phyloP scores from a whole-genome alignment of 2,113 vertebrate species.

The Saccopteryx bilineata region DNA sequence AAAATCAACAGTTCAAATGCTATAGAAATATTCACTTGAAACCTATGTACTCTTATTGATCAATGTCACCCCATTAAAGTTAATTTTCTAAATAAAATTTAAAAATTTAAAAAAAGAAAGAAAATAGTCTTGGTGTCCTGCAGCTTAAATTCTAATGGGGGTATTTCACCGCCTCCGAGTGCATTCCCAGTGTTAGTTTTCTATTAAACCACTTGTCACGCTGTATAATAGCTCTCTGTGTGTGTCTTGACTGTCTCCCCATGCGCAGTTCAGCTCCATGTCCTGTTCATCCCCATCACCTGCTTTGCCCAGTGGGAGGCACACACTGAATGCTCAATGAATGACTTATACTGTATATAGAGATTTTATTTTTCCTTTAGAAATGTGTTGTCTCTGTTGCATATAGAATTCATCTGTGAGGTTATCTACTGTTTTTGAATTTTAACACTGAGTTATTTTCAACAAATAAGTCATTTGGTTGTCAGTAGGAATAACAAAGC shows the following conservation, averaged over 20 bases:
- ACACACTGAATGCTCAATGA: neutral
- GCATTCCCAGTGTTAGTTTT: neutral
- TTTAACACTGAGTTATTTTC: slow-evolving; percentile 45
- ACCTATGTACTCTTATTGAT: too few species aligned
- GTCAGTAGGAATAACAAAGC: neutral
- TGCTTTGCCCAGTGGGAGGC: neutral
- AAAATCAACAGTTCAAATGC: too few species aligned
- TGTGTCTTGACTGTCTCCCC: neutral
- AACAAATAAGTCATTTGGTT: neutral
- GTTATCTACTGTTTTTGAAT: neutral
- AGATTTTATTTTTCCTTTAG: neutral
- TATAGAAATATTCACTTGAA: too few species aligned
- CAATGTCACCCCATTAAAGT: too few species aligned
- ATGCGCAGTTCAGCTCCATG: neutral
- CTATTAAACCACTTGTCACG: neutral
- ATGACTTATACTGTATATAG: neutral
- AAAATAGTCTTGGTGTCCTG: neutral
- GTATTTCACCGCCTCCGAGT: neutral
- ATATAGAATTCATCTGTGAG: neutral
- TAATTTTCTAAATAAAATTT: too few species aligned
- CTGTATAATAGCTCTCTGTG: neutral
- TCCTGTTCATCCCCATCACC: neutral
- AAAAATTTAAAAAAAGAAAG: too few species aligned
- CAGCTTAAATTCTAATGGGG: neutral
- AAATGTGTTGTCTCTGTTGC: neutral